Evolutionary conservation across 1,140 invertebrate species (phyloP).

Genomic region (Lasioglossum baleicum): DNA sequence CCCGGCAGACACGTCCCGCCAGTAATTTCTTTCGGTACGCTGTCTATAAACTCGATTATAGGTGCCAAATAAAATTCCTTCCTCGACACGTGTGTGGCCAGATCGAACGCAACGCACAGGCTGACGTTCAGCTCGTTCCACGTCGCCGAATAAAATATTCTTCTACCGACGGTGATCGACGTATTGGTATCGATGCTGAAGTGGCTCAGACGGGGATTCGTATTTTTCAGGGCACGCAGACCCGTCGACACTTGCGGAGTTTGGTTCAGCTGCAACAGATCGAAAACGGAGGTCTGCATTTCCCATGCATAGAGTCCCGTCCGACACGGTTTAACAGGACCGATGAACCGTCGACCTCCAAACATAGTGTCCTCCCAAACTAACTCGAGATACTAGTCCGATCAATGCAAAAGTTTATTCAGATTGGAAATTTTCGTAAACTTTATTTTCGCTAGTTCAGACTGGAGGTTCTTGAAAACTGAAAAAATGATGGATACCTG

Average conservation of each 20-base stretch:
- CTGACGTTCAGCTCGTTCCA: slow-evolving; percentile 87
- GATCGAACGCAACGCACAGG: slow-evolving; percentile 85
- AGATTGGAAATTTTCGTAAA: no score
- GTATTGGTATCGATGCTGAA: slow-evolving; percentile 82
- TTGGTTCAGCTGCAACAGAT: slow-evolving; percentile 84
- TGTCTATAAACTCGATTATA: slow-evolving; percentile 88
- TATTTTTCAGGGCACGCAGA: slow-evolving; percentile 85
- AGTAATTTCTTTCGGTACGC: slow-evolving; percentile 84
- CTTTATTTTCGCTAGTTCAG: background rate
- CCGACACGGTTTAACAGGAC: background rate
- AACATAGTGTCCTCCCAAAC: no score
- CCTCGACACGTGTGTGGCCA: slow-evolving; percentile 73
- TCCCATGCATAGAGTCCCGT: background rate
- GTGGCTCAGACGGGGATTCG: slow-evolving; percentile 85
- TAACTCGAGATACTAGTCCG: no score
- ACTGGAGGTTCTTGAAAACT: background rate
- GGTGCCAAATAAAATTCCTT: slow-evolving; percentile 84
- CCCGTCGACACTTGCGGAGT: slow-evolving; percentile 83
- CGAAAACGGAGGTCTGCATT: background rate
- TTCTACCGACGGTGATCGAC: slow-evolving; percentile 83
- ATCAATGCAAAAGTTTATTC: no score
- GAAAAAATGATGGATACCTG: slow-evolving; percentile 82
- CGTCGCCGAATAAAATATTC: slow-evolving; percentile 86
- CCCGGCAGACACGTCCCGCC: slow-evolving; percentile 76
- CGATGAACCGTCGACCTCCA: no score